phyloP scores from a whole-genome alignment of 2,888 invertebrate genomes.

The Acleris holmiana region DNA sequence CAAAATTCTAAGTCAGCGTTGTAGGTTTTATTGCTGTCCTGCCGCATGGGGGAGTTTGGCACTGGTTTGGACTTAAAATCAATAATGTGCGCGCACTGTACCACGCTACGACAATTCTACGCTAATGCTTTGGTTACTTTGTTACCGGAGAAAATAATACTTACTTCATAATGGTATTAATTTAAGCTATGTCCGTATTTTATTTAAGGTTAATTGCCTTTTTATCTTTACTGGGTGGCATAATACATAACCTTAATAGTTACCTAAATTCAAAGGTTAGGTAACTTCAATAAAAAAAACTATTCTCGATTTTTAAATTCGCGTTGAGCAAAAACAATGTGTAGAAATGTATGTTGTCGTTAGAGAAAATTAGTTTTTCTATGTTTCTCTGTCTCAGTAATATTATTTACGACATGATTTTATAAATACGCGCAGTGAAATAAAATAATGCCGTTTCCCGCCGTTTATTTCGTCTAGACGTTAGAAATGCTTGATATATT shows the following conservation, averaged over 20 bases:
- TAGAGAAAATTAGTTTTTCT: constrained; percentile 13
- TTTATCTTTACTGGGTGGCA: not conserved
- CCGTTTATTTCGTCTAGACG: constrained; percentile 18
- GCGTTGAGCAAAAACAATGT: not conserved
- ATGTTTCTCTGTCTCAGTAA: constrained; percentile 7
- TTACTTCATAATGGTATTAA: no score
- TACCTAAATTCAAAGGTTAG: constrained; percentile 14
- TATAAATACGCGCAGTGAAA: constrained; percentile 17
- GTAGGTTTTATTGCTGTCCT: constrained; percentile 37
- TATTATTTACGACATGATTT: constrained; percentile 25
- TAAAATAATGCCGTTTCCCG: constrained; percentile 22
- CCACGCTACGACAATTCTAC: constrained; percentile 44
- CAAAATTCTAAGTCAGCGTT: constrained; percentile 19
- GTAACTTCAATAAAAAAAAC: constrained; percentile 29
- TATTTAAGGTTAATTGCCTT: no score
- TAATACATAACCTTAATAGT: constrained; percentile 11
- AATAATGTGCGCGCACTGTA: constrained; percentile 72
- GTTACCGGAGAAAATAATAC: constrained; percentile 19
- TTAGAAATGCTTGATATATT: constrained; percentile 1
- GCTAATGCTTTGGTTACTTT: constrained; percentile 40
- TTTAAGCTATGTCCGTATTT: no score
- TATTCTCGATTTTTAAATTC: not conserved
- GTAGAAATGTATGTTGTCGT: not conserved
- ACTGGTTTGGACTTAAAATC: constrained; percentile 67
- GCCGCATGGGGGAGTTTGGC: constrained; percentile 46